Evolutionary conservation across 2,113 vertebrate genomes (phyloP), one percentile per base, ranked within the genome.

Genomic region (Tragelaphus scriptus): DNA sequence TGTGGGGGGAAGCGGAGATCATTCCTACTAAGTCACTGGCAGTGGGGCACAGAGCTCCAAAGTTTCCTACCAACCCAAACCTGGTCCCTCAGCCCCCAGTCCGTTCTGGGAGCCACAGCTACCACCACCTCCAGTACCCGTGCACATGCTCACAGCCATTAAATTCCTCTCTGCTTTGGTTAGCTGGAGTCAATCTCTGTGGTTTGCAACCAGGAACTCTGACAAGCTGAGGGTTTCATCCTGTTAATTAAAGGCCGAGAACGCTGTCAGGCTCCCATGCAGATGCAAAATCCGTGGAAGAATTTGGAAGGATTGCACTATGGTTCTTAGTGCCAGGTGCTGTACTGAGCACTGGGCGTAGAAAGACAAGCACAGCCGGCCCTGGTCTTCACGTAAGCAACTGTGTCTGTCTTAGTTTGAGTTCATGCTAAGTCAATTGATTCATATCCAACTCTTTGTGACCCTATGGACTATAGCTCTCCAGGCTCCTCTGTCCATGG

Each of bases 111-210:
- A 84, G 56, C 49, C 16, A 26, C n/a, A 1, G 44, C 36, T 28
- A 30, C 21, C n/a, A 75, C n/a, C 16, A 16, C 4, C 15, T 63
- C 51, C 81, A 44, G 21, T 19, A 16, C 36, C n/a, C 19, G 3
- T 3, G 14, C 6, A 4, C 4, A 2, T 30, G 40, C 5, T 7
- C 4, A 16, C 49, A 68, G 55, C n/a, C 3, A 1, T 77, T 77
- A 36, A 49, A 17, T 53, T 59, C 55, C 25, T 84, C 51, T 71
- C 93, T 21, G 40, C 51, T 94, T 86, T 55, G 47, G 15, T 94
- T 59, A 84, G 47, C 44, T 44, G 32, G 36, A 56, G 71, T 77
- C 77, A 30, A 14, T 88, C 61, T 94, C 88, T 47, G 28, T 82
- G 53, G 82, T 84, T 82, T 61, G 88, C 51, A 23, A 55, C 32